phyloP scores from a whole-genome alignment of 2,888 invertebrate genomes.

The Baronia brevicornis region DNA sequence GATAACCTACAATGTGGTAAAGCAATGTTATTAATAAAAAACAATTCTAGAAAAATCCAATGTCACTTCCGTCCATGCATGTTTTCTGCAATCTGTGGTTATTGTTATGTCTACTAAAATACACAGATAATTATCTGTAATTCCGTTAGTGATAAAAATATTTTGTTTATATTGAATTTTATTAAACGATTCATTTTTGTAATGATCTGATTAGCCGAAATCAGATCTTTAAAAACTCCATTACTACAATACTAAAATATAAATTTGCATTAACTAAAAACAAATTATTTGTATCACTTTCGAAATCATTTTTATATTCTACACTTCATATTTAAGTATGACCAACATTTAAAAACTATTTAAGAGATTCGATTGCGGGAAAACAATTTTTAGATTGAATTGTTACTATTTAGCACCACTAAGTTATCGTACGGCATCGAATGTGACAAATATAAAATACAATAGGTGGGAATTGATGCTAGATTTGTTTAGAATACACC shows the following conservation, averaged over 20 bases:
- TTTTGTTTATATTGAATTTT: no score
- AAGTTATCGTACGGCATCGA: constrained; percentile 21
- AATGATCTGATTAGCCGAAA: no score
- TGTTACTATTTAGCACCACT: constrained; percentile 30
- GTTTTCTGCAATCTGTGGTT: no score
- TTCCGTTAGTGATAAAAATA: no score
- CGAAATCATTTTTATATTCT: constrained; percentile 1
- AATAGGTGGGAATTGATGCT: constrained; percentile 29
- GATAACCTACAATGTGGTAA: constrained; percentile 51
- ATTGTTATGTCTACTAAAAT: not conserved
- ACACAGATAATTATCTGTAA: constrained; percentile 5
- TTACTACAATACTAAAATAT: no score
- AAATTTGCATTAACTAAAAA: no score
- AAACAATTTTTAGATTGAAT: constrained; percentile 10
- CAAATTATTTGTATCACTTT: not conserved
- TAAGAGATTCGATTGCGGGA: constrained; percentile 17
- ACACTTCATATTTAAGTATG: no score
- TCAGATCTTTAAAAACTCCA: no score
- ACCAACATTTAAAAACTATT: constrained; percentile 13
- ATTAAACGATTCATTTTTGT: no score
- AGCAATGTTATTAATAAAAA: constrained; percentile 34
- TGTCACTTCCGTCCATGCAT: constrained; percentile 5
- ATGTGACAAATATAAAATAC: constrained; percentile 19
- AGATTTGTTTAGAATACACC: constrained; percentile 11
- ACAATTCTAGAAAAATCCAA: constrained; percentile 15